Base-by-base conservation (phyloP, 2,888 invertebrate species). In the Heliconius aoede region DNA sequence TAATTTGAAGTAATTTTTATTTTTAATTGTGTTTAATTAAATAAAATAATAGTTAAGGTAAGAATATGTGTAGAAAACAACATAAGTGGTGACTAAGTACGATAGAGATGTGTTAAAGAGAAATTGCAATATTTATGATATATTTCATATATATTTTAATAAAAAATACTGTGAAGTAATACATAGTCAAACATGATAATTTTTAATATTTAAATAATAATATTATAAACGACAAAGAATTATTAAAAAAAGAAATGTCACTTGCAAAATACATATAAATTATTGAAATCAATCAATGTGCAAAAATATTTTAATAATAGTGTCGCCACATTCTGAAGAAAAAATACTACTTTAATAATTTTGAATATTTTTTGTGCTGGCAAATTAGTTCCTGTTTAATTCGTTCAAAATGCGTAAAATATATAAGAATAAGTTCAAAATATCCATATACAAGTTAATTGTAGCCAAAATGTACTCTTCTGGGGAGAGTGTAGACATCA, bases 401-500 rank as follows among this genome's bases (percentile, higher is more conserved):
- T 95, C 96, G 80, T 96, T 96, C 73, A 98, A 93, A 82, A 97
- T 96, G 78, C 97, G 95, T 76, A 98, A 94, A 82, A 98, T 96
- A 87, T 97, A 96, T 26, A 98, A 85, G 93, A 98, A 98, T 81
- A 98, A 92, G 90, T 98, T 98, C 81, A 98, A 95, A 78, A 98
- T 97, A 85, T 98, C 98, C 93, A 98, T 95, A 88, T 98, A 98
- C 64, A 98, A 93, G 88, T 97, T 97, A 86, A 98, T 97, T 1
- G 98, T 97, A 3, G 97, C 98, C 72, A 97, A 91, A 83, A 98
- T 97, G 90, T 98, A 98, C 86, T 98, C 98, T 88, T 98, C 98
- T 0, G 98, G 96, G 0, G 97, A 97, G 73, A 97, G 91, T 5
- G 95, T 95, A 81, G 96, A 95, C 97, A 98, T 97, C 91, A 98